Base-by-base conservation (phyloP, 2,113 vertebrate species). In the Oryzias curvinotus region DNA sequence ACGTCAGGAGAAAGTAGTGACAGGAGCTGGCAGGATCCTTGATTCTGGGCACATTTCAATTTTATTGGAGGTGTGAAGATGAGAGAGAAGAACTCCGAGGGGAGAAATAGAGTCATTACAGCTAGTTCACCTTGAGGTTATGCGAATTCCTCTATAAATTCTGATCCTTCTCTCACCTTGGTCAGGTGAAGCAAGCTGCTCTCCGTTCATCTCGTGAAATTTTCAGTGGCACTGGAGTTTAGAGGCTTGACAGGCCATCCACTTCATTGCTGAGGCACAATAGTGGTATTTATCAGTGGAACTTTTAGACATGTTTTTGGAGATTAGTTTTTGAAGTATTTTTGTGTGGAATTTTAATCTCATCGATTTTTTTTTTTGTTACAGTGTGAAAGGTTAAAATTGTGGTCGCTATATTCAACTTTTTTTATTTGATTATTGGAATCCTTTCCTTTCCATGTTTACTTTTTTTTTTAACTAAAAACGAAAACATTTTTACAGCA, bases 111-210 rank as follows among this genome's bases (percentile, higher is more conserved):
- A 45, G 73, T 70, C 80, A 81, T 85, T 81, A 88, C 68, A 68
- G 64, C 80, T 73, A 18, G 68, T 73, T 88, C 75, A 88, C 84
- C 80, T 86, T 83, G 80, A 86, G 84, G 78, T 82, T 75, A 59
- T 74, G 52, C 0, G 6, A 41, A 53, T 69, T 68, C 68, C 68
- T 15, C 73, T 26, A 86, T 86, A 88, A 86, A 88, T 81, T 65
- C 72, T 18, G 15, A 53, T 5, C 18, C 55, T 30, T 21, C 63
- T 73, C 82, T 77, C 71, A 77, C 71, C 77, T 80, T 83, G 75
- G 68, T 68, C 75, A 88, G 75, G 73, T 71, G 75, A 49, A 26
- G 30, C 73, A 52, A 58, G 74, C 56, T 23, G 70, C 61, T 73
- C 62, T 56, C 19, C 48, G 5, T 73, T 68, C 61, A 72, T 80